Evolutionary conservation across 2,888 invertebrate species (phyloP), one percentile per base, ranked within the genome.

Genomic region (Dryobotodes eremita): DNA sequence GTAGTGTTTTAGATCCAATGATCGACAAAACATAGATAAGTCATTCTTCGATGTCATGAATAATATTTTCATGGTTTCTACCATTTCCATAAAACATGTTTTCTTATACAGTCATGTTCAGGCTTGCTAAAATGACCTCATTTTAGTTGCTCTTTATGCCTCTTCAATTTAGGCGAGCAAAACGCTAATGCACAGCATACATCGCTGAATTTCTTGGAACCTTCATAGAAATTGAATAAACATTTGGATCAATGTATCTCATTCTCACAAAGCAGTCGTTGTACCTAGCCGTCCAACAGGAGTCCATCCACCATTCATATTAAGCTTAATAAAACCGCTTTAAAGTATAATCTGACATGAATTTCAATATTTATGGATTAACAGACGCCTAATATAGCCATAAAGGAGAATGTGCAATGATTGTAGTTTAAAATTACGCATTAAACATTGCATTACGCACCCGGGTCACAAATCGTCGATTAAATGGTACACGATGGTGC

Each of bases 401-500:
- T 84, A 84, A 82, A 85, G 71, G 82, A 68, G 66, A 75, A 84
- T 84, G 69, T 77, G 64, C 74, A 88, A 86, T 87, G 86, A 88
- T 83, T 87, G 88, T 85, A 82, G 78, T 85, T 84, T 85, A 71
- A 89, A 87, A 87, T 89, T 87, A 89, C 48, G 46, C 66, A 55
- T 64, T 48, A 77, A 86, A 86, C 86, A 87, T 90, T 86, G 82
- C 80, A 86, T 89, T 94, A 90, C 88, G 89, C 31, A 94, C 92
- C 83, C 93, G 73, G 83, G 88, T 92, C 94, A 93, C 93, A 95
- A 92, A 92, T 91, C 91, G 91, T 87, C 94, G 92, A 94, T 95
- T 94, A 94, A 93, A 94, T 91, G 90, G 87, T 87, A 90, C 92
- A 92, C 92, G 92, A 93, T 92, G 91, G 91, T 91, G 92, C 93